Conservation (phyloP, 2,888 invertebrate genomes). For the Adela reaumurella region DNA sequence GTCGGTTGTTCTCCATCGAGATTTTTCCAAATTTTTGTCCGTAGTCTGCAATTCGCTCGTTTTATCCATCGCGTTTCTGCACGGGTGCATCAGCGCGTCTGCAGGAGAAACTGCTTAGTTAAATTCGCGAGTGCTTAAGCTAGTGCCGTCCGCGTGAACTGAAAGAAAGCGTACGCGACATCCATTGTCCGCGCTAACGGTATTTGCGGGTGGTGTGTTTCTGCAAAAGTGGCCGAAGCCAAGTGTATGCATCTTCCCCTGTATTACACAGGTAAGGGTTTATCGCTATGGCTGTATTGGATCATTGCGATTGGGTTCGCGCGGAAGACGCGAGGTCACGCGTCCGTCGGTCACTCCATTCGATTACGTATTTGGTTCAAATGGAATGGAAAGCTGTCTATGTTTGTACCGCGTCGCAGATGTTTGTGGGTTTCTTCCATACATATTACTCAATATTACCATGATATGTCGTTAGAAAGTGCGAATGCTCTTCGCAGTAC, state of each 20-base stretch:
- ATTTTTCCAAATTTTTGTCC: slow-evolving; percentile 2
- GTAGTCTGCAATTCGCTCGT: slow-evolving; percentile 1
- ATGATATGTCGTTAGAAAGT: no score
- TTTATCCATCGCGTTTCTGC: slow-evolving; percentile 5
- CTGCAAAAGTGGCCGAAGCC: slow-evolving; percentile 48
- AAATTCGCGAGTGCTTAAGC: slow-evolving; percentile 14
- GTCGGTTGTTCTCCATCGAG: neutral
- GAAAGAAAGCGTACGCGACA: slow-evolving; percentile 23
- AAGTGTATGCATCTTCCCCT: slow-evolving; percentile 58
- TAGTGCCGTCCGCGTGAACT: slow-evolving; percentile 20
- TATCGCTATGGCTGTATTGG: slow-evolving; percentile 16
- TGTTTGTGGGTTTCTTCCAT: no score
- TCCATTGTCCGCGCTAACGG: slow-evolving; percentile 53
- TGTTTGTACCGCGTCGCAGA: no score
- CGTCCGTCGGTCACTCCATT: slow-evolving; percentile 33
- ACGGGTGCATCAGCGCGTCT: slow-evolving; percentile 1
- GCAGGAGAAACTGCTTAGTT: slow-evolving; percentile 1
- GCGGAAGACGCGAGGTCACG: slow-evolving; percentile 11
- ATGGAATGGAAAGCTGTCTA: slow-evolving; percentile 47
- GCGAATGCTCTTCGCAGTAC: no score
- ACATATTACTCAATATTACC: no score
- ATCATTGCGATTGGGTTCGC: slow-evolving; percentile 10
- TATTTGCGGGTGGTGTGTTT: slow-evolving; percentile 47
- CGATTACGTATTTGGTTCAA: slow-evolving; percentile 29
- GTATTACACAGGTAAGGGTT: slow-evolving; percentile 50